Evolutionary conservation across 2,113 vertebrate genomes (phyloP).

Genomic region (Lucifuga dentata): DNA sequence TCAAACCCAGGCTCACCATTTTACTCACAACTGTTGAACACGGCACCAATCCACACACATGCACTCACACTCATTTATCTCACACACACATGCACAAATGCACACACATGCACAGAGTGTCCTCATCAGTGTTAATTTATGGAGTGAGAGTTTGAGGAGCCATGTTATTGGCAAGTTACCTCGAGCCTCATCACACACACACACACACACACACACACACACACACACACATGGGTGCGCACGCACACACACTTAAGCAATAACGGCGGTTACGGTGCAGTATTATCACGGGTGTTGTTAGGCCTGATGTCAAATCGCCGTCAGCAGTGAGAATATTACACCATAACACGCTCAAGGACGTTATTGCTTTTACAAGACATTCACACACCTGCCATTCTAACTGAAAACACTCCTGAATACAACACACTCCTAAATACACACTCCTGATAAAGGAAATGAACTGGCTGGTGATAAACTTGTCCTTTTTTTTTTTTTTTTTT

Average conservation of each 20-base stretch:
- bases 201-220: slow-evolving; percentile 1
- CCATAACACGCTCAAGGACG: slow-evolving; percentile 48
- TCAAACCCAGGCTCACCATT: neutral
- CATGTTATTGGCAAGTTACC: slow-evolving; percentile 39
- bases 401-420: slow-evolving; percentile 59
- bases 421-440: slow-evolving; percentile 24
- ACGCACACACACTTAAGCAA: slow-evolving; percentile 17
- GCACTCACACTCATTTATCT: slow-evolving; percentile 3
- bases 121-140: slow-evolving; percentile 66
- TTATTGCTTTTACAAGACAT: slow-evolving; percentile 46
- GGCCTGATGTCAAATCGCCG: slow-evolving; percentile 44
- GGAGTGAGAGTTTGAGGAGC: slow-evolving; percentile 39
- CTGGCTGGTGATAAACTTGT: neutral
- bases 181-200: slow-evolving; percentile 15
- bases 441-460: slow-evolving; percentile 2
- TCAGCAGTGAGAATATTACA: slow-evolving; percentile 41
- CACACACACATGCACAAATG: slow-evolving; percentile 3
- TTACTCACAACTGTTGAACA: neutral
- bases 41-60: slow-evolving; percentile 1
- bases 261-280: slow-evolving; percentile 34
- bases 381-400: slow-evolving; percentile 48
- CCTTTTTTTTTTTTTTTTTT: too few species aligned
- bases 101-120: slow-evolving; percentile 38
- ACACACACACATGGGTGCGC: slow-evolving; percentile 30
- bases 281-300: slow-evolving; percentile 56